Evolutionary conservation across 2,888 invertebrate genomes (phyloP).

Genomic region (Alloplasta piceator): DNA sequence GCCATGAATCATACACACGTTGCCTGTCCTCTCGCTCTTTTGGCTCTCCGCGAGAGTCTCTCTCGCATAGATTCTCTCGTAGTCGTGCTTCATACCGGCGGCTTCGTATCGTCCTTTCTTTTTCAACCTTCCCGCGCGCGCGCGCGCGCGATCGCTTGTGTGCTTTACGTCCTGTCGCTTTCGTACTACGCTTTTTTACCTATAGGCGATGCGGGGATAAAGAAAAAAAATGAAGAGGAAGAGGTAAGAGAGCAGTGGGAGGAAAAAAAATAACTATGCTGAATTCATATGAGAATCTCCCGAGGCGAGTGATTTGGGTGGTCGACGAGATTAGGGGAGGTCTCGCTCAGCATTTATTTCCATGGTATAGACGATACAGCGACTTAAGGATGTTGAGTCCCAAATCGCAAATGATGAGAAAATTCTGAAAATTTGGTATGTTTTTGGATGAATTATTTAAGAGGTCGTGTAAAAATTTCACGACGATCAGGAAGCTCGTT

Average conservation of each 20-base stretch:
- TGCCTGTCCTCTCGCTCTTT: slow-evolving; percentile 12
- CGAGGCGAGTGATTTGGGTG: slow-evolving; percentile 65
- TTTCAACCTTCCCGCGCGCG: not conserved
- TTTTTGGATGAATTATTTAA: too few relatives aligned
- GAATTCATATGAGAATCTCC: slow-evolving; percentile 59
- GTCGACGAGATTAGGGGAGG: slow-evolving; percentile 65
- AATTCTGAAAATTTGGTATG: too few relatives aligned
- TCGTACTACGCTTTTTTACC: slow-evolving; percentile 42
- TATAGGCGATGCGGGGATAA: slow-evolving; percentile 27
- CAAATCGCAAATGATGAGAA: too few relatives aligned
- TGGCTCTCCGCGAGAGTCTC: slow-evolving; percentile 38
- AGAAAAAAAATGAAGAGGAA: slow-evolving; percentile 1
- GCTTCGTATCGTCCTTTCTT: not conserved
- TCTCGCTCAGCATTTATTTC: slow-evolving; percentile 41
- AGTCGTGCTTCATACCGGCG: slow-evolving; percentile 58
- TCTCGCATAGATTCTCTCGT: slow-evolving; percentile 59
- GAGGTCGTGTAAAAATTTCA: too few relatives aligned
- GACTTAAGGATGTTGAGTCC: too few relatives aligned
- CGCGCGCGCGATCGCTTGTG: not conserved
- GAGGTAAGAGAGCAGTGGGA: too few relatives aligned
- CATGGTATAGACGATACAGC: slow-evolving; percentile 44
- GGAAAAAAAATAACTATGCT: slow-evolving; percentile 40
- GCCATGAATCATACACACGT: slow-evolving; percentile 67
- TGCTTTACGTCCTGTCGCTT: slow-evolving; percentile 64
- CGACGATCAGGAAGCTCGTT: too few relatives aligned